Conservation (phyloP, 2,797 vertebrate genomes). For the Oreochromis mossambicus region DNA sequence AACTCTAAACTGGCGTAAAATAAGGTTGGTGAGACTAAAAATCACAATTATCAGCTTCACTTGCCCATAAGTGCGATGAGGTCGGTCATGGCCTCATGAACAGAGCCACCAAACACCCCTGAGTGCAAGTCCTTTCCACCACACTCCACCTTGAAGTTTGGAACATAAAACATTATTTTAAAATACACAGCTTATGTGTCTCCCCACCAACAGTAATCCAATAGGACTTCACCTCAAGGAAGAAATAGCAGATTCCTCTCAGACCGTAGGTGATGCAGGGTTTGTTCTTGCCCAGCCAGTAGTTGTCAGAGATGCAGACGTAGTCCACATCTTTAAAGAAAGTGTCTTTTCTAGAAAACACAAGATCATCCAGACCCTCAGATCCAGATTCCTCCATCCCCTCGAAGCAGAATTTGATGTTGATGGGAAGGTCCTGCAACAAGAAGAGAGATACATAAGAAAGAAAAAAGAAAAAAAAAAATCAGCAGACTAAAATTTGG, state of each 20-base stretch:
- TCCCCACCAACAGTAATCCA: neutral
- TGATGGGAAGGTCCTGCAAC: slow-evolving; percentile 90
- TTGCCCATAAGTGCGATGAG: slow-evolving; percentile 90
- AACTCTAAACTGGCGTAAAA: neutral
- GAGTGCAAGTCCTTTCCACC: slow-evolving; percentile 91
- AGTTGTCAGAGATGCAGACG: slow-evolving; percentile 97
- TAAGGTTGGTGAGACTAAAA: neutral
- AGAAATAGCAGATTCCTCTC: slow-evolving; percentile 95
- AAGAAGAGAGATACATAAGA: neutral
- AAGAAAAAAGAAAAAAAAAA: neutral
- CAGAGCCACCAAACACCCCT: slow-evolving; percentile 92
- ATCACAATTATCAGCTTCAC: neutral
- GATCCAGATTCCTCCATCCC: slow-evolving; percentile 99
- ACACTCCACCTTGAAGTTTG: slow-evolving; percentile 80
- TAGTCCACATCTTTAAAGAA: slow-evolving; percentile 96
- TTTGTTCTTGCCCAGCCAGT: slow-evolving; percentile 96
- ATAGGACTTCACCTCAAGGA: slow-evolving; percentile 79
- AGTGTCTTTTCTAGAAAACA: slow-evolving; percentile 82
- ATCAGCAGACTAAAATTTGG: neutral
- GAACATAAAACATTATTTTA: neutral
- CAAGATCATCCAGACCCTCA: slow-evolving; percentile 90
- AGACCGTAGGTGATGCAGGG: slow-evolving; percentile 97
- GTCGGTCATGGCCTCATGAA: slow-evolving; percentile 96
- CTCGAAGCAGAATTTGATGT: slow-evolving; percentile 95
- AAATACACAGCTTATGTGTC: neutral